These are phyloP conservation scores for Steatocranus sp. DNA, from an alignment of 2,797 vertebrate genomes.

Conservation along the genomic window DNA sequence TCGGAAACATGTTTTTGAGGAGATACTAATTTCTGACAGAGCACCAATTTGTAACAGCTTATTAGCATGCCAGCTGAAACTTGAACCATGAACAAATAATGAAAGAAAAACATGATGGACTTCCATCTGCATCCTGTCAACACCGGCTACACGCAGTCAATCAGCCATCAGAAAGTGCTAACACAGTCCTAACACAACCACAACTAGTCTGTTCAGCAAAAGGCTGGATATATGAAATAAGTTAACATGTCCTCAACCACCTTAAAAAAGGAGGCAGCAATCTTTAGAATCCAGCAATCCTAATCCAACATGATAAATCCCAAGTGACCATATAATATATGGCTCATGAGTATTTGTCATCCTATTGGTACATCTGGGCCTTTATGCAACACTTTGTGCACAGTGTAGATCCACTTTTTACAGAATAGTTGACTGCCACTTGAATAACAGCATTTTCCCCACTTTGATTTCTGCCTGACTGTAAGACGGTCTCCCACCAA, in stretches of 20 bases:
- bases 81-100: conserved; percentile 41
- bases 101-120: conserved; percentile 57
- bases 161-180: conserved; percentile 45
- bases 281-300: not conserved
- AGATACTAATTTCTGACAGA: conserved; percentile 9
- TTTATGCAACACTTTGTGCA: conserved; percentile 7
- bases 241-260: not conserved
- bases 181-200: not conserved
- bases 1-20: not conserved
- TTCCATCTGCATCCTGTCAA: conserved; percentile 55
- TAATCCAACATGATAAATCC: not conserved
- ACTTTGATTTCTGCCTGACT: conserved; percentile 57
- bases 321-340: conserved; percentile 21
- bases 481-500: conserved; percentile 43
- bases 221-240: not conserved
- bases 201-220: not conserved
- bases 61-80: conserved; percentile 50
- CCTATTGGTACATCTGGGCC: conserved; percentile 19
- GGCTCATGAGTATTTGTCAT: conserved; percentile 18
- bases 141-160: conserved; percentile 45
- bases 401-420: conserved; percentile 20
- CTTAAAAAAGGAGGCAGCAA: not conserved
- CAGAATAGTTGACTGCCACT: conserved; percentile 47
- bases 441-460: conserved; percentile 44
- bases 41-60: conserved; percentile 26